Base-by-base conservation (phyloP, 2,113 vertebrate species). In the Perccottus glenii region DNA sequence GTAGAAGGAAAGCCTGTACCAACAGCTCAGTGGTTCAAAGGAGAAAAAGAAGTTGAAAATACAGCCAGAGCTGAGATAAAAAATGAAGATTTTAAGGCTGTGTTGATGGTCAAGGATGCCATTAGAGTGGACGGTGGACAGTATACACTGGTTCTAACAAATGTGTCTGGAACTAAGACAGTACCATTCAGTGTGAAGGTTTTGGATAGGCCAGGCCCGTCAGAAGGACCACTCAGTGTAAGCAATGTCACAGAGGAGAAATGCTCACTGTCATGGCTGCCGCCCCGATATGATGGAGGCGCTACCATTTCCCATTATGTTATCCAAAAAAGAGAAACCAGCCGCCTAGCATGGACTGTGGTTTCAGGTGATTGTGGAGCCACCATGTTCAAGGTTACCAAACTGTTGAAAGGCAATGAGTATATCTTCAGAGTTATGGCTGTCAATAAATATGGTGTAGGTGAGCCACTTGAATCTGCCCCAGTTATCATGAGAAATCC, bases 251-350 rank as follows among this genome's bases (percentile, higher is more conserved):
- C 96, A 67, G 91, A 92, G 89, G 97, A 99, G 86, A 99, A 98
- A 82, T 99, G 98, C 60, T 94, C 94, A 50, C 87, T 99, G 63
- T 91, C 97, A 36, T 99, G 98, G 98, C 91, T 90, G 79, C 94
- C 95, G 82, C 98, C 98, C 50, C 90, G 91, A 75, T 94, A 98
- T 57, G 96, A 99, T 82, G 98, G 98, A 67, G 98, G 98, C 67
- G 96, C 95, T 81, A 94, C 93, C 71, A 93, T 99, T 91, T 97
- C 95, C 88, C 93, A 98, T 78, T 99, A 98, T 57, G 61, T 97
- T 16, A 94, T 99, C 87, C 96, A 99, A 87, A 99, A 98, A 85
- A 92, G 98, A 91, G 96, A 99, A 95, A 99, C 98, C 7, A 99
- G 96, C 78, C 94, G 96, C 47, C 89, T 99, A 73, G 94, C 98